Conservation (phyloP, 1,140 invertebrate genomes). For the Listronotus bonariensis region DNA sequence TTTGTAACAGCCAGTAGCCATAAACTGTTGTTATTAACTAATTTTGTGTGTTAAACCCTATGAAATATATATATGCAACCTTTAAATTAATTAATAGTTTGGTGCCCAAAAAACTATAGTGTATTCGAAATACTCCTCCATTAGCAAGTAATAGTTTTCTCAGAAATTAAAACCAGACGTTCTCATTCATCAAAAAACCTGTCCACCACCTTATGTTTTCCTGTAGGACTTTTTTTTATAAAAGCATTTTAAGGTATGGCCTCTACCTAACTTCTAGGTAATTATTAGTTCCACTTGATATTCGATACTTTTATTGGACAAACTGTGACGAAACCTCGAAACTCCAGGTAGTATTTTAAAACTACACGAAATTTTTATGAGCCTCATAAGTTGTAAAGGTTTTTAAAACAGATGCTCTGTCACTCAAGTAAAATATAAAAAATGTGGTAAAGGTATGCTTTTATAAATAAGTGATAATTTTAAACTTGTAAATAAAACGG, state of each 20-base stretch:
- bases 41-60: too few relatives aligned
- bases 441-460: not conserved
- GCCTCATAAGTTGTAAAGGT: not conserved
- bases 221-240: constrained; percentile 14
- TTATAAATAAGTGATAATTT: not conserved
- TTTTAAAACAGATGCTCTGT: not conserved
- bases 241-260: constrained; percentile 17
- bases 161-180: not conserved
- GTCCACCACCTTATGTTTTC: constrained; percentile 14
- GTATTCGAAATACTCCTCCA: too few relatives aligned
- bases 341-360: constrained; percentile 25
- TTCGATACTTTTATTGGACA: constrained; percentile 26
- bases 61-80: too few relatives aligned
- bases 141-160: too few relatives aligned
- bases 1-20: too few relatives aligned
- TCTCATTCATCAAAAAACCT: constrained; percentile 18
- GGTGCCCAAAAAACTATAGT: too few relatives aligned
- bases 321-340: constrained; percentile 13
- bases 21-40: too few relatives aligned
- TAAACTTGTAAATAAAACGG: constrained; percentile 12
- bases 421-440: not conserved
- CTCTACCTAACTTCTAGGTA: constrained; percentile 8
- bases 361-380: not conserved
- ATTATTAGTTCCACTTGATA: constrained; percentile 34
- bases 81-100: too few relatives aligned